Conservation (phyloP, 2,797 vertebrate species). For the Catamblyrhynchus diadema region DNA sequence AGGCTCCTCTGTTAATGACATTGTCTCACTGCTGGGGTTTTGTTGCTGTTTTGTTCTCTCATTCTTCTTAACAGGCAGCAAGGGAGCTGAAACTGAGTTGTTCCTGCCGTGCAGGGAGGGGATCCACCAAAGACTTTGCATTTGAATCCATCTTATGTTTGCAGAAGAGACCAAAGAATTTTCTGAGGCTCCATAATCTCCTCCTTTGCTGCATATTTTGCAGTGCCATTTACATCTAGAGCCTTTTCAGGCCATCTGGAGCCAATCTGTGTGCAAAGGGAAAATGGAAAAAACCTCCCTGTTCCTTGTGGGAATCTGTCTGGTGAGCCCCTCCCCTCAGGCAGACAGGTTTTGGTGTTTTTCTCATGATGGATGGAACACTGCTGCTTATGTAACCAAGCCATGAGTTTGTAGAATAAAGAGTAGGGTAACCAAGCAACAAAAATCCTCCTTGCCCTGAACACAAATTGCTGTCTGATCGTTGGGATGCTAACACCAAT, state of each 20-base stretch:
- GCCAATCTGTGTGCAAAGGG: background rate
- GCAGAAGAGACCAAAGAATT: background rate
- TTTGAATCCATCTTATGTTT: background rate
- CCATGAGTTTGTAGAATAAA: background rate
- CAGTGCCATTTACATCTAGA: background rate
- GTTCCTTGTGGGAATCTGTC: background rate
- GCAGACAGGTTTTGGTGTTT: background rate
- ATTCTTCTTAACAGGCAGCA: background rate
- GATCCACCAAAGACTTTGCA: background rate
- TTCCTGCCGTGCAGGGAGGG: background rate
- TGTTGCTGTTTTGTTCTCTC: background rate
- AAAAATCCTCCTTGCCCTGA: background rate
- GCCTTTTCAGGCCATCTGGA: conserved; percentile 30
- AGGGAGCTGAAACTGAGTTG: background rate
- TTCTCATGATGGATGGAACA: background rate
- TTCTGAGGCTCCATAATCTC: background rate
- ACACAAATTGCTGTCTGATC: background rate
- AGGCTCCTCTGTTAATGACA: background rate
- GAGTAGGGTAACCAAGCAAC: conserved; percentile 55
- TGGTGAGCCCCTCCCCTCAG: background rate
- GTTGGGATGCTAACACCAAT: background rate
- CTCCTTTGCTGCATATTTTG: background rate
- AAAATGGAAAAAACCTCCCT: background rate
- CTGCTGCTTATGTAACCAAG: conserved; percentile 43
- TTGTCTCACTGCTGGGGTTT: background rate